Evolutionary conservation across 2,888 invertebrate genomes (phyloP).

Genomic region (Chymomyza fuscimana): DNA sequence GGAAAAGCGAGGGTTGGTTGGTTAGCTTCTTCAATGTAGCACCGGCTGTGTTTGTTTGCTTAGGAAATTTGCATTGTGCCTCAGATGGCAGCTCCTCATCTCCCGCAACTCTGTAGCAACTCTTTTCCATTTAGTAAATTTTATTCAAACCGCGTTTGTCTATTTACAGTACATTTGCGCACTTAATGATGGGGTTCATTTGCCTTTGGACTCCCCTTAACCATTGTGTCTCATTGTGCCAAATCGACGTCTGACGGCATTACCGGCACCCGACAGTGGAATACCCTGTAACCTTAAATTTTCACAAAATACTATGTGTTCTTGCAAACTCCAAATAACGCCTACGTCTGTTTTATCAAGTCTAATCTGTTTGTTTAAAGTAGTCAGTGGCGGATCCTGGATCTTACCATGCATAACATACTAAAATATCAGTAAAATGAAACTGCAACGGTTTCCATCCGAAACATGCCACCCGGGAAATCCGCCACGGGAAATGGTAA

Average conservation of each 20-base stretch:
- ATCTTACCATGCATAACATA: too few species aligned
- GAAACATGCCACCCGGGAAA: too few species aligned
- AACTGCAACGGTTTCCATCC: too few species aligned
- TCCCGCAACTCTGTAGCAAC: constrained; percentile 43
- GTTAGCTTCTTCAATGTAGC: constrained; percentile 11
- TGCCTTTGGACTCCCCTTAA: constrained; percentile 15
- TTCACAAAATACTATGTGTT: too few species aligned
- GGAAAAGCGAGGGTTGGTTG: constrained; percentile 1
- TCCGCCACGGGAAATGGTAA: too few species aligned
- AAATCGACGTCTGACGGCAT: background rate
- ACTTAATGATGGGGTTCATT: constrained; percentile 78
- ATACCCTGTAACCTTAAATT: too few species aligned
- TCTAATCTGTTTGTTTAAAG: too few species aligned
- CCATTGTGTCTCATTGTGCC: background rate
- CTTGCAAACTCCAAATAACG: too few species aligned
- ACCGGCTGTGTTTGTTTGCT: constrained; percentile 47
- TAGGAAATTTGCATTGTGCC: constrained; percentile 62
- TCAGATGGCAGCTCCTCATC: background rate
- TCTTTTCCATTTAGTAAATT: constrained; percentile 63
- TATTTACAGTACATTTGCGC: constrained; percentile 80
- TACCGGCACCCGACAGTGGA: too few species aligned
- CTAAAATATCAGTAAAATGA: too few species aligned
- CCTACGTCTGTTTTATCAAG: too few species aligned
- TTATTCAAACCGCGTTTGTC: constrained; percentile 80
- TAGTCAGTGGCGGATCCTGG: too few species aligned